Base-by-base conservation (phyloP, 2,113 vertebrate species). In the Craseonycteris thonglongyai region DNA sequence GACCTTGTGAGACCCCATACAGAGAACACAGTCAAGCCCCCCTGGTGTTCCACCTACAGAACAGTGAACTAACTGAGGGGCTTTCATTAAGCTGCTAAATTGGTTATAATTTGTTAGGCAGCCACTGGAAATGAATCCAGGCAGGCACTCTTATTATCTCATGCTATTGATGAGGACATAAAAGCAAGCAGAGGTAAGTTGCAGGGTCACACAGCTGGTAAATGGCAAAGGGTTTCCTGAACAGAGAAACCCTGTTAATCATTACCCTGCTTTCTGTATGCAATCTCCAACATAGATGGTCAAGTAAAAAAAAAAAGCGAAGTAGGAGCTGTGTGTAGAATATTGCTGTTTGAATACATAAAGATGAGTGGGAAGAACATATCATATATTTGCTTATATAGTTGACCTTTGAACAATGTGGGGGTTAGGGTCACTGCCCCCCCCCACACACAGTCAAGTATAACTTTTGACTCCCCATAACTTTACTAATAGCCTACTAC, bases 361-460 rank as follows among this genome's bases (percentile, higher is more conserved):
- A 58, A 68, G 45, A n/a, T 35, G 45, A 76, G 1, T 33, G 24
- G 35, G 59, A 68, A 56, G 42, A 66, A 35, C 16, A 47, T 1
- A n/a, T 0, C 0, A 0, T 16, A 2, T 15, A 6, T 38, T 8
- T 42, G 42, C 21, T 18, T 18, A 6, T 42, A 72, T 3, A 47
- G 69, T 5, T 72, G 42, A 47, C 71, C 71, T 72, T 72, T 30
- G 14, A 47, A 30, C 71, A 72, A 72, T 30, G 8, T 47, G 42
- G 28, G 16, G 15, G 42, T 47, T 33, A 72, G 71, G 71, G 42
- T 72, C 71, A 47, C 69, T 16, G 28, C 49, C 49, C 49, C 49
- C 18, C 42, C 40, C 13, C 69, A 40, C 16, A 22, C 45, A 7
- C 71, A 33, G 8, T 47, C 28, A 14, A 13, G 56, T 28, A 28